These are phyloP conservation scores for Brenthis hecate DNA, from an alignment of 2,888 invertebrate species.

Conservation along the genomic window DNA sequence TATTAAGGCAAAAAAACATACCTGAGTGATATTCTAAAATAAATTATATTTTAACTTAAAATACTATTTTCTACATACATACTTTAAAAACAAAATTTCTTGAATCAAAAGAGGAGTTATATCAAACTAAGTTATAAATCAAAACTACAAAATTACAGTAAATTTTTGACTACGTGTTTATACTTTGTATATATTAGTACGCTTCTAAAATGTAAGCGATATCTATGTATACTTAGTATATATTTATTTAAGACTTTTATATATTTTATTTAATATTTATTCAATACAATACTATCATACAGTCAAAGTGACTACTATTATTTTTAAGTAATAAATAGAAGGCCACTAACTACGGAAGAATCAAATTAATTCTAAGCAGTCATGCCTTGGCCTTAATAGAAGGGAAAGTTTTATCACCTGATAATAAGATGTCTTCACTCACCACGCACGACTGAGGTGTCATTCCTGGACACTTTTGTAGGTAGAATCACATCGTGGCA, in stretches of 20 bases:
- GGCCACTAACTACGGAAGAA: conserved; percentile 47
- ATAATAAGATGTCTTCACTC: conserved; percentile 81
- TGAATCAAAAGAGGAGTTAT: too few relatives aligned
- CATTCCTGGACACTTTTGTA: conserved; percentile 69
- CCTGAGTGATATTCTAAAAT: too few relatives aligned
- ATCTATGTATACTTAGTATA: too few relatives aligned
- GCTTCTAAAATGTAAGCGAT: too few relatives aligned
- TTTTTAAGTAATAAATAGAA: conserved; percentile 19
- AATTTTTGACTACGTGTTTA: too few relatives aligned
- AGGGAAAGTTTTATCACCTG: conserved; percentile 79
- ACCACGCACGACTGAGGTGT: conserved; percentile 77
- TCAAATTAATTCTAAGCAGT: conserved; percentile 57
- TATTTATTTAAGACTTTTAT: not conserved
- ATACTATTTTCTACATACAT: too few relatives aligned
- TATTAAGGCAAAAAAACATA: not conserved
- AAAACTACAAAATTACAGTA: too few relatives aligned
- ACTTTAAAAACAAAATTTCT: too few relatives aligned
- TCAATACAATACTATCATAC: not conserved
- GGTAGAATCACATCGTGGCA: conserved; percentile 78
- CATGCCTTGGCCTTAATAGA: conserved; percentile 74
- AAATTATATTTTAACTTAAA: too few relatives aligned
- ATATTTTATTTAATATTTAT: not conserved
- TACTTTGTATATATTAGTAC: too few relatives aligned
- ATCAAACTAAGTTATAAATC: too few relatives aligned
- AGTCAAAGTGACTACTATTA: not conserved